Conservation (phyloP, 2,113 vertebrate species). For the Onychostruthus taczanowskii region DNA sequence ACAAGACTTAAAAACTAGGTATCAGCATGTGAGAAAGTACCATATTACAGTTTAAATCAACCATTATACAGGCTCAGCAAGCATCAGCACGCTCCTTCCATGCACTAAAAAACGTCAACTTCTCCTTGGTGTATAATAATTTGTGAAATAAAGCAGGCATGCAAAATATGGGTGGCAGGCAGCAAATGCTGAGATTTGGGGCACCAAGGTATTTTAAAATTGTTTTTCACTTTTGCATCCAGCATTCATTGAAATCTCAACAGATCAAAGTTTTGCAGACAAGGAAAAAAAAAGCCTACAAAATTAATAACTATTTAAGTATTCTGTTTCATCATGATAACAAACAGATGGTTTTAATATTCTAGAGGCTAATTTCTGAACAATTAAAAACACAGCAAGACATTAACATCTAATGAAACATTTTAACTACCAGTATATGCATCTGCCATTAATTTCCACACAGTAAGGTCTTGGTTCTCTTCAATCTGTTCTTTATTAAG, state of each 20-base stretch:
- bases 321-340: slow-evolving; percentile 89
- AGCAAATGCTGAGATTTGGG: slow-evolving; percentile 35
- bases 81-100: slow-evolving; percentile 21
- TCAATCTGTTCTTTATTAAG: slow-evolving; percentile 96
- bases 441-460: slow-evolving; percentile 96
- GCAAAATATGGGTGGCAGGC: slow-evolving; percentile 55
- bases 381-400: slow-evolving; percentile 98
- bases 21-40: slow-evolving; percentile 34
- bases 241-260: slow-evolving; percentile 64
- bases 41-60: slow-evolving; percentile 59
- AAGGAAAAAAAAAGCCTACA: slow-evolving; percentile 71
- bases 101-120: slow-evolving; percentile 30
- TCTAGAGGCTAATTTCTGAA: slow-evolving; percentile 97
- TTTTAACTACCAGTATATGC: slow-evolving; percentile 94
- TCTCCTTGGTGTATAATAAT: slow-evolving; percentile 50
- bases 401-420: slow-evolving; percentile 99
- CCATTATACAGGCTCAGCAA: slow-evolving; percentile 64
- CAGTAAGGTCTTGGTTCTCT: slow-evolving; percentile 89
- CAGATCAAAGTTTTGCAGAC: slow-evolving; percentile 79
- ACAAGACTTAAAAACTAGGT: slow-evolving; percentile 55
- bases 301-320: slow-evolving; percentile 87
- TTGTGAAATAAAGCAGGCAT: slow-evolving; percentile 53
- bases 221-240: slow-evolving; percentile 57
- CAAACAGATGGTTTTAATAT: slow-evolving; percentile 98
- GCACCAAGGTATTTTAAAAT: slow-evolving; percentile 65